Evolutionary conservation across 2,888 invertebrate genomes (phyloP).

Genomic region (Drosophila paranaensis): DNA sequence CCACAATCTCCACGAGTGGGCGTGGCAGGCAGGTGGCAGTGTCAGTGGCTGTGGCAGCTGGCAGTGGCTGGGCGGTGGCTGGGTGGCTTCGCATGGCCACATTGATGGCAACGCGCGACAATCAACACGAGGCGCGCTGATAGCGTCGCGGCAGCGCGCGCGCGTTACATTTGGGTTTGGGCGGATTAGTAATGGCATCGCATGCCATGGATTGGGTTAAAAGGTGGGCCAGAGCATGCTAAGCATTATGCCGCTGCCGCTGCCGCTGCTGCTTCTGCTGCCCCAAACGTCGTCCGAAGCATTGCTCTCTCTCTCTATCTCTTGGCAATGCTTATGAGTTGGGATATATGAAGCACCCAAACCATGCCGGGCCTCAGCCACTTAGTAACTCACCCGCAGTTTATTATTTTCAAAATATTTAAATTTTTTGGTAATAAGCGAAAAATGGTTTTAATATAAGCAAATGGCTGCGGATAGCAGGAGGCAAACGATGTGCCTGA

Average conservation of each 20-base stretch:
- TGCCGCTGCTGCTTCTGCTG: too few relatives aligned
- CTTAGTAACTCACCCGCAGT: constrained; percentile 84
- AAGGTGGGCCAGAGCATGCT: constrained; percentile 49
- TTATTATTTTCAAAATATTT: constrained; percentile 83
- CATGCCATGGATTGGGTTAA: constrained; percentile 51
- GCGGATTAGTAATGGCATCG: constrained; percentile 66
- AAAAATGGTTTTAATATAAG: constrained; percentile 79
- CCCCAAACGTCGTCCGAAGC: constrained; percentile 33
- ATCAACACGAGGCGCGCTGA: constrained; percentile 71
- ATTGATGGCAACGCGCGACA: constrained; percentile 75
- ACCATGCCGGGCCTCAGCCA: constrained; percentile 48
- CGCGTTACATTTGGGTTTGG: constrained; percentile 43
- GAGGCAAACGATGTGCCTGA: constrained; percentile 60
- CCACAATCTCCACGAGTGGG: neutral
- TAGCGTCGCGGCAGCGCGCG: constrained; percentile 57
- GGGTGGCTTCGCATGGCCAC: constrained; percentile 35
- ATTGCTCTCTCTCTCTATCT: constrained; percentile 45
- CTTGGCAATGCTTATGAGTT: constrained; percentile 11
- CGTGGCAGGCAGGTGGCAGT: constrained; percentile 11
- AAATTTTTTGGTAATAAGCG: constrained; percentile 82
- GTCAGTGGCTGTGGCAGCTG: constrained; percentile 4
- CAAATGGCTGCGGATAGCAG: constrained; percentile 50
- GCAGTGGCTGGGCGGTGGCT: constrained; percentile 1
- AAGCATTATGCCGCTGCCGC: constrained; percentile 18
- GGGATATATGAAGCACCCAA: constrained; percentile 7